Conservation (phyloP, 2,113 vertebrate species). For the Columbina picui region DNA sequence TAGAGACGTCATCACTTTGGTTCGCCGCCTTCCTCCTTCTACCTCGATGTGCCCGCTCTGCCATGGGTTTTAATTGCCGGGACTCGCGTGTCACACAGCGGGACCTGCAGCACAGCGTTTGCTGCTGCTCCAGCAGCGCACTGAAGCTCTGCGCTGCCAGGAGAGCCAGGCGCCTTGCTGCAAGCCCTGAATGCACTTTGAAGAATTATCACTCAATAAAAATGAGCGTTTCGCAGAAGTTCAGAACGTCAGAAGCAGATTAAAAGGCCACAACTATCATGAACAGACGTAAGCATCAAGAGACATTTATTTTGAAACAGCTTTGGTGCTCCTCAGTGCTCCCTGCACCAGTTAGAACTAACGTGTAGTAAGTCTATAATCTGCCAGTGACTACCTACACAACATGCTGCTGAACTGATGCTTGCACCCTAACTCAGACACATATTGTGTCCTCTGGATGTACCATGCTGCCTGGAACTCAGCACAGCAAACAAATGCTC, state of each 20-base stretch:
- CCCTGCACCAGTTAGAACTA: neutral
- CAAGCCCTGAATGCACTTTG: neutral
- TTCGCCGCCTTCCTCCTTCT: neutral
- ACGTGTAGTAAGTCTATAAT: neutral
- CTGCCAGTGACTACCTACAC: neutral
- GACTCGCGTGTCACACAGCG: neutral
- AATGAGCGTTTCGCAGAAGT: rapidly evolving
- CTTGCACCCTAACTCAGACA: neutral
- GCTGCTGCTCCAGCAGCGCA: neutral
- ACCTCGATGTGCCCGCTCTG: neutral
- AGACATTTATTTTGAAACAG: neutral
- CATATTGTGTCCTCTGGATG: neutral
- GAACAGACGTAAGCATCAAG: neutral
- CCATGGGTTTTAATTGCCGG: neutral
- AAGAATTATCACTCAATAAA: neutral
- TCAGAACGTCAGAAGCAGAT: neutral
- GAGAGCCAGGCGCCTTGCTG: neutral
- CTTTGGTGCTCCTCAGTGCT: neutral
- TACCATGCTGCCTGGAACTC: neutral
- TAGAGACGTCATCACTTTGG: neutral
- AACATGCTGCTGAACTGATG: neutral
- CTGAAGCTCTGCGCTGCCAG: neutral
- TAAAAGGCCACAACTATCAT: neutral
- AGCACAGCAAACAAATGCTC: neutral
- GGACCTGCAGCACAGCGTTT: neutral